phyloP scores from a whole-genome alignment of 1,140 invertebrate species.

The Araneus ventricosus region DNA sequence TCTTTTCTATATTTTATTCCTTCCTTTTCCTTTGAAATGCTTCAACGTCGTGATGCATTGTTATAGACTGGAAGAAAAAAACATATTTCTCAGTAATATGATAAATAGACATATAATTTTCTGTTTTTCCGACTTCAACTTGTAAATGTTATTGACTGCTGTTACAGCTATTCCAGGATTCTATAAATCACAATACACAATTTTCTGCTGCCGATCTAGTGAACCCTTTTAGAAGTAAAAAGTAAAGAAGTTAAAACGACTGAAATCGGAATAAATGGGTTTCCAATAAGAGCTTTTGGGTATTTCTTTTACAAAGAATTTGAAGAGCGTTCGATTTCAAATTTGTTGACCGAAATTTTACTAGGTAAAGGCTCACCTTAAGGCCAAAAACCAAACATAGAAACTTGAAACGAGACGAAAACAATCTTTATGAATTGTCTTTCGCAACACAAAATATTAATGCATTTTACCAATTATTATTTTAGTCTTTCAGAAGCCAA shows the following conservation, averaged over 20 bases:
- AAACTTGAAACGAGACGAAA: too few species aligned
- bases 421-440: too few species aligned
- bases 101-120: neutral
- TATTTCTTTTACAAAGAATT: neutral
- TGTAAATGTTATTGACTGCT: slow-evolving; percentile 8
- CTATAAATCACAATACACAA: neutral
- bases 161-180: neutral
- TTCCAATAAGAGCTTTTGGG: neutral
- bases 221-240: neutral
- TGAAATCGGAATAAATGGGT: slow-evolving; percentile 14
- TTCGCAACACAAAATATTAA: too few species aligned
- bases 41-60: neutral
- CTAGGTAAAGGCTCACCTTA: too few species aligned
- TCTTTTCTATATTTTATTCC: neutral
- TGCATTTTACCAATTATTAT: too few species aligned
- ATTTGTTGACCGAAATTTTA: too few species aligned
- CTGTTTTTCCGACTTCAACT: neutral
- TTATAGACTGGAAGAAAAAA: neutral
- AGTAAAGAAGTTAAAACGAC: neutral
- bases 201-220: neutral
- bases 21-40: neutral
- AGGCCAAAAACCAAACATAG: too few species aligned
- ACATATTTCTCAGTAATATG: neutral
- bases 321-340: too few species aligned
- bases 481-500: too few species aligned